Evolutionary conservation across 2,797 vertebrate genomes (phyloP).

Genomic region (Malurus splendens): DNA sequence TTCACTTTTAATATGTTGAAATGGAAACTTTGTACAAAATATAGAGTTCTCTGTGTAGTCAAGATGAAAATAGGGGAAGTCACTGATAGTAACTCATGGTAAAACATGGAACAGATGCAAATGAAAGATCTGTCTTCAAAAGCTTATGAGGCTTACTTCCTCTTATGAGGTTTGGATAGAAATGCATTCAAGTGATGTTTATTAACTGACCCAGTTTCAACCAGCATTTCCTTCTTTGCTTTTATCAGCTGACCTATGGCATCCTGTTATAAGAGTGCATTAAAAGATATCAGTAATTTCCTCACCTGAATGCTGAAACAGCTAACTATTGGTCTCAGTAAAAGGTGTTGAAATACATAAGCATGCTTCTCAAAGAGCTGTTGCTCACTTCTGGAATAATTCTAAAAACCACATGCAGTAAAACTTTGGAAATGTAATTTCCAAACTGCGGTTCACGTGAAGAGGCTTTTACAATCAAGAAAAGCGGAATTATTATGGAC

Average conservation of each 20-base stretch:
- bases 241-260: neutral
- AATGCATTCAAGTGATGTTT: neutral
- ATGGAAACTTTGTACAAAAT: neutral
- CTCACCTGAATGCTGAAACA: neutral
- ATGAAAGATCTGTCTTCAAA: neutral
- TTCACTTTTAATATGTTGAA: neutral
- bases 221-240: neutral
- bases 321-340: neutral
- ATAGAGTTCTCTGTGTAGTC: neutral
- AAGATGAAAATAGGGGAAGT: neutral
- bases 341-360: neutral
- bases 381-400: neutral
- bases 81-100: neutral
- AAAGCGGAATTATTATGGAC: no score
- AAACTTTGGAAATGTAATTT: neutral
- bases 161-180: neutral
- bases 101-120: neutral
- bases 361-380: neutral
- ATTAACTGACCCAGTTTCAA: neutral
- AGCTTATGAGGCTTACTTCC: neutral
- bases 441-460: neutral
- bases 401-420: neutral
- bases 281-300: neutral
- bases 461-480: neutral
- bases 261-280: neutral